Evolutionary conservation across 2,888 invertebrate genomes (phyloP).

Genomic region (Caradrina kadenii): DNA sequence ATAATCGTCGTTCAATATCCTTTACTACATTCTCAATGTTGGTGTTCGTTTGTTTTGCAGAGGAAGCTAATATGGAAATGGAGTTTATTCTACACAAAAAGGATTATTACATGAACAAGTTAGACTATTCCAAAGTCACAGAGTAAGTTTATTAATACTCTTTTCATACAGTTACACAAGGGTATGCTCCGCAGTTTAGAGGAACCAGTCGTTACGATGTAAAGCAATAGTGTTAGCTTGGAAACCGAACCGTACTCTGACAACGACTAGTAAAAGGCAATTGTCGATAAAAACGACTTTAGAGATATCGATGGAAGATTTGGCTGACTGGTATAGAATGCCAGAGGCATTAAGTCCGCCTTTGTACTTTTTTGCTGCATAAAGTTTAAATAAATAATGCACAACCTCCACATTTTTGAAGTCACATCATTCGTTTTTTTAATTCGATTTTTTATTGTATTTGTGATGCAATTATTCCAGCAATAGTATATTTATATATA

Average conservation of each 20-base stretch:
- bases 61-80: slow-evolving; percentile 91
- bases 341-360: no score
- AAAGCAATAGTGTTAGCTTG: background rate
- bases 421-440: slow-evolving; percentile 3
- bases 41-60: slow-evolving; percentile 71
- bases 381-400: no score
- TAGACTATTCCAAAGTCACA: slow-evolving; percentile 95
- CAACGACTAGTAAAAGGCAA: background rate
- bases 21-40: background rate
- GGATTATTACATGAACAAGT: slow-evolving; percentile 97
- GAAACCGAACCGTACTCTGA: background rate
- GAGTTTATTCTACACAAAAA: slow-evolving; percentile 96
- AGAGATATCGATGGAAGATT: background rate
- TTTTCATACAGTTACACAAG: slow-evolving; percentile 13
- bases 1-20: background rate
- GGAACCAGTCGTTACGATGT: background rate
- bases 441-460: slow-evolving; percentile 7
- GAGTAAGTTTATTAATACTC: slow-evolving; percentile 88
- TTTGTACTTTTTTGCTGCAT: no score
- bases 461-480: slow-evolving; percentile 27
- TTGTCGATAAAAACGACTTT: background rate
- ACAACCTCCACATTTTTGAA: slow-evolving; percentile 7
- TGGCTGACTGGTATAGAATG: no score
- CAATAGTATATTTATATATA: slow-evolving; percentile 40
- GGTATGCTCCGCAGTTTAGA: background rate